Base-by-base conservation (phyloP, 2,888 invertebrate genomes). In the Caenorhabditis sp. region DNA sequence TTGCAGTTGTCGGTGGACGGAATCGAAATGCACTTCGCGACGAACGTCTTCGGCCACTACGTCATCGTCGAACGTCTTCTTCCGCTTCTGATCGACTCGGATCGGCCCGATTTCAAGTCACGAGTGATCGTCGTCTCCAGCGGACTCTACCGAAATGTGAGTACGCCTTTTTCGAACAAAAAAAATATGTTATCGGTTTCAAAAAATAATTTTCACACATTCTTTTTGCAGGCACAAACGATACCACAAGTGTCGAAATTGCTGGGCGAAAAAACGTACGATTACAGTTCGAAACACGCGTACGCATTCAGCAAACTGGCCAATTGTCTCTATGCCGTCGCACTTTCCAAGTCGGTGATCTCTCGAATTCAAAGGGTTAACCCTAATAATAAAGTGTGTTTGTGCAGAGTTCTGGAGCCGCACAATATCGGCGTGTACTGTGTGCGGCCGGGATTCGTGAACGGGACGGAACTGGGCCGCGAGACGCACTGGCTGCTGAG, bases 11-110 rank as follows among this genome's bases (percentile, higher is more conserved):
- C 85, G 0, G 65, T 79, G 2, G 81, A 94, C 88, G 93, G 93
- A 1, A 93, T 93, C 88, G 94, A 95, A 90, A 92, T 93, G 78
- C 93, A 94, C 89, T 93, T 94, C 82, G 94, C 94, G 13, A 93
- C 94, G 0, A 95, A 95, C 89, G 93, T 95, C 89, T 90, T 95
- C 76, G 94, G 94, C 0, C 95, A 95, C 88, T 95, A 95, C 89
- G 91, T 94, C 58, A 90, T 96, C n/a, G 95, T 81, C 48, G 68
- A 74, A 41, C 79, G 82, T 37, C 76, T 84, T 30, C 65, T 80
- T 0, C 78, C 78, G n/a, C 63, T 87, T 74, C 91, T 95, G 11
- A 86, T 94, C 63, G 93, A 94, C 55, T 90, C 91, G 37, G 89
- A 94, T 75, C 46, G 53, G 1, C 35, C 52, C 1, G 66, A 65